Conservation (phyloP, 2,797 vertebrate genomes). For the Lycodopsis pacificus region DNA sequence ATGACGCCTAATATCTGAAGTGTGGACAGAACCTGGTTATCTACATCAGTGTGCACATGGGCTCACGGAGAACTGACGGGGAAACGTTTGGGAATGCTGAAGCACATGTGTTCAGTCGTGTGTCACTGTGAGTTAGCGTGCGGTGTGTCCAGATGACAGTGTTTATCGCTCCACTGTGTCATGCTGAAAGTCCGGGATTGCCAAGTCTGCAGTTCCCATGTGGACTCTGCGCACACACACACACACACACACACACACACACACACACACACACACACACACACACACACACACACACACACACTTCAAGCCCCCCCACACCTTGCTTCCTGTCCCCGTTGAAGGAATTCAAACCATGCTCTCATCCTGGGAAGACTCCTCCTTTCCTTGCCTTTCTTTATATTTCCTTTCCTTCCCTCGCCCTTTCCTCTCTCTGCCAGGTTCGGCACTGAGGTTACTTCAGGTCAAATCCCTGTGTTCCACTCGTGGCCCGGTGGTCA, state of each 20-base stretch:
- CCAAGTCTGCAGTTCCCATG: slow-evolving; percentile 65
- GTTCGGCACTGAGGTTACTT: slow-evolving; percentile 44
- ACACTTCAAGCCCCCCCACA: slow-evolving; percentile 41
- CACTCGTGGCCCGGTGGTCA: slow-evolving; percentile 29
- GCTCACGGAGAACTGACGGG: background rate
- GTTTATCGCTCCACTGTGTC: slow-evolving; percentile 22
- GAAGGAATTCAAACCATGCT: slow-evolving; percentile 63
- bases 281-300: background rate
- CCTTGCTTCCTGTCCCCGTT: slow-evolving; percentile 66
- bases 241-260: too few species aligned
- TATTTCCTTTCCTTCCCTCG: background rate
- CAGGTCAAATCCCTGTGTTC: slow-evolving; percentile 26
- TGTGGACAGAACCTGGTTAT: background rate
- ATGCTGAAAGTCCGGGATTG: slow-evolving; percentile 33
- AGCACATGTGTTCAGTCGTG: slow-evolving; percentile 26
- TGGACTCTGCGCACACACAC: background rate
- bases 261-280: background rate
- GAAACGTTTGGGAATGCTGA: background rate
- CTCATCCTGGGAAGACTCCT: slow-evolving; percentile 65
- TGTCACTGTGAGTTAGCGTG: background rate
- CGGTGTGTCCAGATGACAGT: background rate
- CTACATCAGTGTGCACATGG: background rate
- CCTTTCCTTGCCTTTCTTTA: slow-evolving; percentile 5
- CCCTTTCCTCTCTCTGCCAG: background rate
- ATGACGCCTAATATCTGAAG: background rate